Base-by-base conservation (phyloP, 2,113 vertebrate genomes). In the Hemicordylus capensis region DNA sequence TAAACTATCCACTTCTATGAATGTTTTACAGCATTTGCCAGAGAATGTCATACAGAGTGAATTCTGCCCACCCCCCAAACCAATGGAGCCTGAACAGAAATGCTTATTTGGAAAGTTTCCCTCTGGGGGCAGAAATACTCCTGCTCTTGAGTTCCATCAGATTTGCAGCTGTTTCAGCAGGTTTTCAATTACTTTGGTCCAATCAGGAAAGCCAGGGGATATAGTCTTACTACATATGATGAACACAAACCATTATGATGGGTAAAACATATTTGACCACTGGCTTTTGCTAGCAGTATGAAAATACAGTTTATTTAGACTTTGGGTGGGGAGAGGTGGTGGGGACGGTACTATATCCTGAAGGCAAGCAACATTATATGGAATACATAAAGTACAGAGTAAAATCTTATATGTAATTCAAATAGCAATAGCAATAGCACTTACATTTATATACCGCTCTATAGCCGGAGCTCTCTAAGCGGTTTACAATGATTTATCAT, bases 101-200 rank as follows among this genome's bases (percentile, higher is more conserved):
- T 81, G 6, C 0, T 83, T 44, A 81, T 64, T 61, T 42, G 31
- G 54, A 76, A 26, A 82, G 24, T 15, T 1, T 15, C 28, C 82
- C 66, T 73, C 56, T 42, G n/a, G 74, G 64, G 19, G 70, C 42
- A 77, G 54, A 85, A 72, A 72, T 72, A 85, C 66, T 79, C 46
- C 14, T 73, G 66, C 66, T 79, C 54, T 70, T 79, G 31, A 61
- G 31, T 85, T 61, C 64, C 44, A 78, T 72, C 46, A 73, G 24
- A 73, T 54, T n/a, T 63, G 46, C 37, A 63, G 75, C 74, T 86
- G 37, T 75, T 85, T 70, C 58, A 89, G 56, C 15, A 48, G 87
- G 34, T 20, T 58, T 85, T n/a, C 0, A 1, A 34, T 80, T 2
- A 61, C 78, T 84, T 87, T 89, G 73, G 84, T 80, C 12, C 44